Conservation (phyloP, 2,797 vertebrate genomes). For the Argyrosomus regius region DNA sequence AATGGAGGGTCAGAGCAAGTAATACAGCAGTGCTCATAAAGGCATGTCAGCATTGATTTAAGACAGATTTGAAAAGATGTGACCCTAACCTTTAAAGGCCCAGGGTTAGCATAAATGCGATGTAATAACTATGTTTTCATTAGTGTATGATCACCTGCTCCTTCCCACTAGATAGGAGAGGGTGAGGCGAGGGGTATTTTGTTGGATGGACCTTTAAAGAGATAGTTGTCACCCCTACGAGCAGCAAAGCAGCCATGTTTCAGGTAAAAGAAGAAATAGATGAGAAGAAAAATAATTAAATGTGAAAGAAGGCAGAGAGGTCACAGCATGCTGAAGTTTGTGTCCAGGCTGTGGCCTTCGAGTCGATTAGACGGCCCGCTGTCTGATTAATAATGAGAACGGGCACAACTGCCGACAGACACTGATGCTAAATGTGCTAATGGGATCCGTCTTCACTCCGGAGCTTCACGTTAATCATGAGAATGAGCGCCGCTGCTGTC, state of each 20-base stretch:
- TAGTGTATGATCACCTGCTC: too few species aligned
- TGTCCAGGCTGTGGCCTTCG: constrained; percentile 16
- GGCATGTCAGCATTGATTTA: not conserved
- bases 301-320: not conserved
- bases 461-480: constrained; percentile 47
- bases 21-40: too few species aligned
- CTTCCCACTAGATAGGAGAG: too few species aligned
- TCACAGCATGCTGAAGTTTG: not conserved
- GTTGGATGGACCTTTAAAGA: not conserved
- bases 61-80: not conserved
- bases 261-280: not conserved
- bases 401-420: constrained; percentile 25
- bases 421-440: constrained; percentile 46
- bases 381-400: constrained; percentile 41
- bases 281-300: not conserved
- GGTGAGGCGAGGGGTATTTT: too few species aligned
- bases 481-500: constrained; percentile 35
- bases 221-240: not conserved
- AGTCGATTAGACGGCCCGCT: constrained; percentile 22
- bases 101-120: too few species aligned
- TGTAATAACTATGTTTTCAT: too few species aligned
- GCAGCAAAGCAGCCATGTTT: not conserved
- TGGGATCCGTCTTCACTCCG: constrained; percentile 46
- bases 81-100: not conserved
- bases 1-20: too few species aligned